Percentiles rank a stretch among this genome's conserved stretches.
These are phyloP conservation scores for Acanthosoma haemorrhoidale DNA, from an alignment of 2,888 invertebrate species.

Conservation along the genomic window DNA sequence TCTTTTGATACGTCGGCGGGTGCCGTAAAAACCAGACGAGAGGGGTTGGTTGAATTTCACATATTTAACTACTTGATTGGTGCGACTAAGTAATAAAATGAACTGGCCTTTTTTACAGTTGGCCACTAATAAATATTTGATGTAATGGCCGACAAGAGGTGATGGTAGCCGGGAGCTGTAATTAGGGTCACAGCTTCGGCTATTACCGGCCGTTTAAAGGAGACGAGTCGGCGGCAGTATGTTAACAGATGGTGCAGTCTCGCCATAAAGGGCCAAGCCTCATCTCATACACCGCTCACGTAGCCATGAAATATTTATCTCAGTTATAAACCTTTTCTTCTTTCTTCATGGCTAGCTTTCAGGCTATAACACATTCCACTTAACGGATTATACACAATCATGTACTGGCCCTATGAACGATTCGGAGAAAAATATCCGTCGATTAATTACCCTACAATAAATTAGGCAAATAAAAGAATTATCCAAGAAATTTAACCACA, in stretches of 20 bases:
- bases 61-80: slow-evolving; percentile 25
- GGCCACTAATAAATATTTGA: slow-evolving; percentile 17
- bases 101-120: slow-evolving; percentile 7
- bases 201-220: slow-evolving; percentile 4
- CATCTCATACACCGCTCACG: too few species aligned
- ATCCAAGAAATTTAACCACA: too few species aligned
- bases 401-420: too few species aligned
- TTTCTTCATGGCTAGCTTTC: too few species aligned
- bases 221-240: not conserved
- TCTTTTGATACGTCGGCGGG: not conserved
- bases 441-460: too few species aligned
- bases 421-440: too few species aligned
- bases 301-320: too few species aligned
- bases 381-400: too few species aligned
- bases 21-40: not conserved
- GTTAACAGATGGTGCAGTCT: slow-evolving; percentile 11
- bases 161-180: slow-evolving; percentile 2
- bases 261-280: not conserved
- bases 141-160: slow-evolving; percentile 13
- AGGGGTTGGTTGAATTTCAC: not conserved
- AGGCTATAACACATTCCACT: too few species aligned
- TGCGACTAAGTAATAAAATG: not conserved
- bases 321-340: too few species aligned
- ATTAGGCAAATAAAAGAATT: too few species aligned
- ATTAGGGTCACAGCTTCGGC: slow-evolving; percentile 13